Percentiles rank a stretch among this genome's conserved stretches.
phyloP scores from a whole-genome alignment of 2,797 vertebrate genomes.

The Halcyon chelicuti region DNA sequence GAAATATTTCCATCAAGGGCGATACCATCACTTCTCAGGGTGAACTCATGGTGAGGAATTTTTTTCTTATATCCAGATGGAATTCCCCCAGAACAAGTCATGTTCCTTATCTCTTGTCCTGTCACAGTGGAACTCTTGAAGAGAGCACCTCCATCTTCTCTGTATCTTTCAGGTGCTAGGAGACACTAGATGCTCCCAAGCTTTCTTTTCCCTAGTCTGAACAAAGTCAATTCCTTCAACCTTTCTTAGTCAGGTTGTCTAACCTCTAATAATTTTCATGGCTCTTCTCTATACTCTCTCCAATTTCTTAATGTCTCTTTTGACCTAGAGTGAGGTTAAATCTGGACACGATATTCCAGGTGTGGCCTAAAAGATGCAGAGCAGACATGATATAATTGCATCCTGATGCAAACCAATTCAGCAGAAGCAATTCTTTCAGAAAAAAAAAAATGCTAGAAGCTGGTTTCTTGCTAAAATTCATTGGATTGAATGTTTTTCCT shows the following conservation, averaged over 20 bases:
- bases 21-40: not conserved
- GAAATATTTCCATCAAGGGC: not conserved
- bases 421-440: not conserved
- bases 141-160: not conserved
- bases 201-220: not conserved
- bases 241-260: not conserved
- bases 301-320: not conserved
- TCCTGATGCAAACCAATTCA: not conserved
- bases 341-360: accelerated
- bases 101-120: not conserved
- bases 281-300: not conserved
- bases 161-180: not conserved
- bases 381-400: not conserved
- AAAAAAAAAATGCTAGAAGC: not conserved
- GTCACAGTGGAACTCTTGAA: not conserved
- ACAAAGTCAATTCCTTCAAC: not conserved
- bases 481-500: not conserved
- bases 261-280: not conserved
- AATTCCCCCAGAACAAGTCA: not conserved
- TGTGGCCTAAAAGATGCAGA: not conserved
- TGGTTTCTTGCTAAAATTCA: not conserved
- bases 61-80: not conserved
- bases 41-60: not conserved
- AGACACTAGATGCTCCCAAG: not conserved
- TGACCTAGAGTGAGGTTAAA: not conserved